Percentiles rank a stretch among this genome's conserved stretches.
Evolutionary conservation across 2,113 vertebrate species (phyloP).

Genomic region (Microcebus lehilahytsara): DNA sequence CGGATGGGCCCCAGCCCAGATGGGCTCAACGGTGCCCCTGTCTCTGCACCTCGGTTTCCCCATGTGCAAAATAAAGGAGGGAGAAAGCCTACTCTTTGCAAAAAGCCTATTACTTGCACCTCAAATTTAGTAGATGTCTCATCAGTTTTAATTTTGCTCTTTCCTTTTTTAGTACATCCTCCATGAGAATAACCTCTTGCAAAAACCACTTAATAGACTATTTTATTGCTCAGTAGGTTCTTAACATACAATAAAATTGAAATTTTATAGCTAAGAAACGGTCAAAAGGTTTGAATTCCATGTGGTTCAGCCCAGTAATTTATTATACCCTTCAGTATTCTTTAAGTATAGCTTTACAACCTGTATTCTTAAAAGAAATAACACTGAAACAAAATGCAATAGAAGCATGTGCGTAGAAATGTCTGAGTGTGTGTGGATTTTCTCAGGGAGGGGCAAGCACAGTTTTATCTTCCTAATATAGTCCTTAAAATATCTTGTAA

Average conservation of each 20-base stretch:
- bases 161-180: neutral
- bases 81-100: neutral
- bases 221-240: neutral
- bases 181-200: no score
- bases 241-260: no score
- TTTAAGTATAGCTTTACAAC: neutral
- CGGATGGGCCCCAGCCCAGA: neutral
- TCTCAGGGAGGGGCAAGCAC: no score
- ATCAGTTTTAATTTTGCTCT: rapidly evolving
- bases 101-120: neutral
- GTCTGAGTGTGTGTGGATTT: no score
- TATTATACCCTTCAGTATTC: no score
- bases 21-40: neutral
- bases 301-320: neutral
- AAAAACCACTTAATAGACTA: neutral
- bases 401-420: no score
- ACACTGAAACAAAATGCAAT: neutral
- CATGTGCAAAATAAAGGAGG: neutral
- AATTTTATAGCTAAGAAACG: neutral
- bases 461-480: neutral
- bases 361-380: neutral
- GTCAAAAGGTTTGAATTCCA: neutral
- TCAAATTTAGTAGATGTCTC: rapidly evolving
- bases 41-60: neutral
- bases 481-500: neutral